Evolutionary conservation across 2,113 vertebrate species (phyloP).

Genomic region (Plestiodon gilberti): DNA sequence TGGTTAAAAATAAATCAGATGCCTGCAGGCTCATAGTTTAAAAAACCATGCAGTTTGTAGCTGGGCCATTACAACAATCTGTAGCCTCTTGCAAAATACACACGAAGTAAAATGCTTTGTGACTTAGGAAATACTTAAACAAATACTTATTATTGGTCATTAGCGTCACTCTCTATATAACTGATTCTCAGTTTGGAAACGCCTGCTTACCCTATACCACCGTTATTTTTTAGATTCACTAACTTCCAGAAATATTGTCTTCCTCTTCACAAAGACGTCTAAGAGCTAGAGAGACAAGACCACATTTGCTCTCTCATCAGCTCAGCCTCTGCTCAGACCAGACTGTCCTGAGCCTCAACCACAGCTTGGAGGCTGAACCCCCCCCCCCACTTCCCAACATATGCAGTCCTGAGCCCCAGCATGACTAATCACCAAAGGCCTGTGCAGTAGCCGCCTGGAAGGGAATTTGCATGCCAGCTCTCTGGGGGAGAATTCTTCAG

Average conservation of each 20-base stretch:
- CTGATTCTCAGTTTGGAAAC: not conserved
- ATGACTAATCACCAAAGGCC: slow-evolving; percentile 74
- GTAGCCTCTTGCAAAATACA: not conserved
- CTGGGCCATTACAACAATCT: not conserved
- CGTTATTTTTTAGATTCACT: not conserved
- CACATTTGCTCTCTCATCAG: not conserved
- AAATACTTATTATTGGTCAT: too few species aligned
- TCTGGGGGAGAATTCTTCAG: slow-evolving; percentile 71
- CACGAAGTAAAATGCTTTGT: not conserved
- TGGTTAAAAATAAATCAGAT: not conserved
- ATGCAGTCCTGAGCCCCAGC: slow-evolving; percentile 46
- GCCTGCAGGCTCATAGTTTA: not conserved
- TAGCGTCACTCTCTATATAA: not conserved
- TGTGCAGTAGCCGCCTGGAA: slow-evolving; percentile 68
- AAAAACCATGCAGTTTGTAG: not conserved
- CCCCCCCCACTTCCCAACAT: slow-evolving; percentile 24
- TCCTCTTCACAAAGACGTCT: slow-evolving; percentile 1
- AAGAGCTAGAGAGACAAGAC: not conserved
- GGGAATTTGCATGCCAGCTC: slow-evolving; percentile 69
- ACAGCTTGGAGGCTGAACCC: slow-evolving; percentile 38
- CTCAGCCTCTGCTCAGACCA: not conserved
- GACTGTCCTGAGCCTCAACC: slow-evolving; percentile 48
- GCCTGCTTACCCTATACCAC: not conserved
- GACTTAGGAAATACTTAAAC: not conserved
- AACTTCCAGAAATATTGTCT: slow-evolving; percentile 2